Conservation (phyloP, 2,888 invertebrate species). For the Caenorhabditis angaria region DNA sequence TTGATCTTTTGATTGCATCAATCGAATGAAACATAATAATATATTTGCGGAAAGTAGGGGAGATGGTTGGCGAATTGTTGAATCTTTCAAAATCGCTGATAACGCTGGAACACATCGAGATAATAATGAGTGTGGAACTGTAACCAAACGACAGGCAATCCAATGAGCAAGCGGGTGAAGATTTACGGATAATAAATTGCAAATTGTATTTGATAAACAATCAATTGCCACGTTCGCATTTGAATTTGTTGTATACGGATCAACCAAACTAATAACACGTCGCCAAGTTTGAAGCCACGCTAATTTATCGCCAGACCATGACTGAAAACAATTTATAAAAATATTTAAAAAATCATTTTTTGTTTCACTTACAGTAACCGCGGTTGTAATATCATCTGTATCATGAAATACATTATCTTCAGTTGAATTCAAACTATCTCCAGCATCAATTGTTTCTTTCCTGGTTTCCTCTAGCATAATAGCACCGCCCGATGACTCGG, state of each 20-base stretch:
- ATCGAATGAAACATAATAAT: constrained; percentile 52
- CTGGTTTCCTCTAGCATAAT: constrained; percentile 19
- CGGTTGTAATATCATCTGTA: constrained; percentile 53
- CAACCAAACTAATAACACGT: constrained; percentile 63
- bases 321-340: too few relatives aligned
- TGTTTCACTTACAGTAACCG: constrained; percentile 42
- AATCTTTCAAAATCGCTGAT: constrained; percentile 54
- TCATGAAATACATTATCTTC: constrained; percentile 59
- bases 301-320: constrained; percentile 57
- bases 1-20: constrained; percentile 57
- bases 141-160: constrained; percentile 59
- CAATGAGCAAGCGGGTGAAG: constrained; percentile 65
- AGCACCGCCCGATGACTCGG: constrained; percentile 20
- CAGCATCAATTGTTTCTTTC: constrained; percentile 26
- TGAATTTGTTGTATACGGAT: constrained; percentile 54
- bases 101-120: constrained; percentile 65
- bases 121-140: constrained; percentile 52
- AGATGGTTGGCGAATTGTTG: constrained; percentile 50
- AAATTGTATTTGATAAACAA: constrained; percentile 59
- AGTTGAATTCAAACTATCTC: constrained; percentile 22
- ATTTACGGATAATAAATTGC: constrained; percentile 55
- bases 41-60: constrained; percentile 60
- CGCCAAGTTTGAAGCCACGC: constrained; percentile 67
- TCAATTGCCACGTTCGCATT: constrained; percentile 60
- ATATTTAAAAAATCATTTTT: not conserved